Conservation (phyloP, 2,113 vertebrate genomes). For the Helogale parvula region DNA sequence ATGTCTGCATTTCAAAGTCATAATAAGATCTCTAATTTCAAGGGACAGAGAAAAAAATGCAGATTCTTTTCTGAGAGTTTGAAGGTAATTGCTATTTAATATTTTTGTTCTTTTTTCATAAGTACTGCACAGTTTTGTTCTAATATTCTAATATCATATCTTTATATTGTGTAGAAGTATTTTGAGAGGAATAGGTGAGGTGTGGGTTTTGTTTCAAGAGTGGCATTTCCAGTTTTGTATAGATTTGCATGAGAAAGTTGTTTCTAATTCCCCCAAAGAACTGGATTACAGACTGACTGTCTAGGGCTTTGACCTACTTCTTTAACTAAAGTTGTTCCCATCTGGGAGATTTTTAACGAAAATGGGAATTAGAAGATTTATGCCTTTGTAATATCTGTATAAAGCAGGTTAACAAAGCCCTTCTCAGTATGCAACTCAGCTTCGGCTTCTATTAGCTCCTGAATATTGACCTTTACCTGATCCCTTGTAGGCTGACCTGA, state of each 20-base stretch:
- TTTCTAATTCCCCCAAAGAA: neutral
- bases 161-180: neutral
- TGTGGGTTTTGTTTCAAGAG: neutral
- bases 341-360: neutral
- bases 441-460: neutral
- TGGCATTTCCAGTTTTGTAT: neutral
- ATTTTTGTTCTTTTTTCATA: neutral
- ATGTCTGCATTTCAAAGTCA: neutral
- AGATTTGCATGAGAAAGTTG: neutral
- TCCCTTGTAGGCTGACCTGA: neutral
- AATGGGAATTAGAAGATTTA: neutral
- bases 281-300: neutral
- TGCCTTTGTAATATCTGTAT: neutral
- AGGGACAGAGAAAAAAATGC: neutral
- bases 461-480: neutral
- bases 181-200: neutral
- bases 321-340: neutral
- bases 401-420: neutral
- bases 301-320: neutral
- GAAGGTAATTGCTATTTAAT: neutral
- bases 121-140: neutral
- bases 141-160: neutral
- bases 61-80: neutral
- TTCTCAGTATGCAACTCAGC: neutral
- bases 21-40: neutral